phyloP scores from a whole-genome alignment of 1,140 invertebrate genomes.

The Geopemphigus sp. region DNA sequence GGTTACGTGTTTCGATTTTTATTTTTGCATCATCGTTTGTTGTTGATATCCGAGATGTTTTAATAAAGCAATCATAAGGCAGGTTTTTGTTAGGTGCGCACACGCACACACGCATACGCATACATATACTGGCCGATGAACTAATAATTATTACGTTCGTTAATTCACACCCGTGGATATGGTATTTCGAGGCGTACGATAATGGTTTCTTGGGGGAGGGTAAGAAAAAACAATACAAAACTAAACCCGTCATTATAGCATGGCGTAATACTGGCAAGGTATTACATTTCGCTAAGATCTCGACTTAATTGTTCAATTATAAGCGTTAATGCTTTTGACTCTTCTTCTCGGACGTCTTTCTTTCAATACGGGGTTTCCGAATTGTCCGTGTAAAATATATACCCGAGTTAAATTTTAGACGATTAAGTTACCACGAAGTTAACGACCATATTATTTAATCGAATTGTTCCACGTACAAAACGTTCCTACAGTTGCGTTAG shows the following conservation, averaged over 20 bases:
- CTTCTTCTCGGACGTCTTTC: constrained; percentile 26
- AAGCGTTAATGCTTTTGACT: neutral
- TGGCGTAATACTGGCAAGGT: neutral
- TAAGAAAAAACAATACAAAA: neutral
- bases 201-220: neutral
- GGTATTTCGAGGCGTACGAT: neutral
- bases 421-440: neutral
- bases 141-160: constrained; percentile 38
- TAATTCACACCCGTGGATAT: constrained; percentile 5
- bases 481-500: no score
- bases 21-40: neutral
- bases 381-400: neutral
- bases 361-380: neutral
- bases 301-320: constrained; percentile 31
- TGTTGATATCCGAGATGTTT: constrained; percentile 21
- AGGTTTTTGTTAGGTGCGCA: neutral
- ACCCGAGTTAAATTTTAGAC: neutral
- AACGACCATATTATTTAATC: neutral
- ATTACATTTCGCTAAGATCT: constrained; percentile 39
- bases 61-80: constrained; percentile 8
- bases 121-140: neutral
- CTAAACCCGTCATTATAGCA: constrained; percentile 14
- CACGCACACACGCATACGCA: neutral
- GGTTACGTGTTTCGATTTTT: neutral
- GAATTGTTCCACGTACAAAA: no score